phyloP scores from a whole-genome alignment of 2,888 invertebrate genomes.

The Epinotia nisella region DNA sequence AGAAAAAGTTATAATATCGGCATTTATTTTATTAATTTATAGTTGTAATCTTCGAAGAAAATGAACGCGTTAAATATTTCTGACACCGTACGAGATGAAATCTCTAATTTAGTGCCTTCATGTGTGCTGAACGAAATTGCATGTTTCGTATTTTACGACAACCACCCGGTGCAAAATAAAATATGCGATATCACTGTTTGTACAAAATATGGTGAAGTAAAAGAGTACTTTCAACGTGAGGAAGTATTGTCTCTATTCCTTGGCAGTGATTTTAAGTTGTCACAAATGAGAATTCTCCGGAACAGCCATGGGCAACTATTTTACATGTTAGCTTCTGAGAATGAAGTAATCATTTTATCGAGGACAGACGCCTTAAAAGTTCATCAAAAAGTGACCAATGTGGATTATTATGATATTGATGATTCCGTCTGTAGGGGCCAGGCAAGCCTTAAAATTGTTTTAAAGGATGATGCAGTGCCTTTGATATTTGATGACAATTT shows the following conservation, averaged over 20 bases:
- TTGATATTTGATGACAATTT: constrained; percentile 72
- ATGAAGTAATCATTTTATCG: constrained; percentile 63
- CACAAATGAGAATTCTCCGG: constrained; percentile 62
- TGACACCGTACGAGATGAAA: constrained; percentile 57
- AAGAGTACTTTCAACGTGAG: constrained; percentile 67
- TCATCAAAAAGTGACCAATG: constrained; percentile 56
- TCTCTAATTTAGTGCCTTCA: constrained; percentile 62
- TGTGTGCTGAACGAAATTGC: constrained; percentile 59
- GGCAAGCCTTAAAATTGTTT: constrained; percentile 60
- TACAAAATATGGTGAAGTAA: constrained; percentile 64
- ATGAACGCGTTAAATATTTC: constrained; percentile 52
- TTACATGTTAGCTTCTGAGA: constrained; percentile 61
- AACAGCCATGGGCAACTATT: constrained; percentile 64
- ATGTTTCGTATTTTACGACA: constrained; percentile 71
- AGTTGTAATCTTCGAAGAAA: background rate
- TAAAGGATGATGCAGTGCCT: constrained; percentile 67
- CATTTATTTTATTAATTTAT: background rate
- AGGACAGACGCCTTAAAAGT: constrained; percentile 55
- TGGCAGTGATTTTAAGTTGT: constrained; percentile 47
- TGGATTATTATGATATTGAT: constrained; percentile 61
- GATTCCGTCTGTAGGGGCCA: constrained; percentile 63
- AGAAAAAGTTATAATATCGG: background rate
- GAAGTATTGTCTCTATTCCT: constrained; percentile 57
- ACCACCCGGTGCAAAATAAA: constrained; percentile 65
- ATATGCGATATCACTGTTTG: constrained; percentile 67